Evolutionary conservation across 2,113 vertebrate genomes (phyloP).

Genomic region (Eurystomus gularis): DNA sequence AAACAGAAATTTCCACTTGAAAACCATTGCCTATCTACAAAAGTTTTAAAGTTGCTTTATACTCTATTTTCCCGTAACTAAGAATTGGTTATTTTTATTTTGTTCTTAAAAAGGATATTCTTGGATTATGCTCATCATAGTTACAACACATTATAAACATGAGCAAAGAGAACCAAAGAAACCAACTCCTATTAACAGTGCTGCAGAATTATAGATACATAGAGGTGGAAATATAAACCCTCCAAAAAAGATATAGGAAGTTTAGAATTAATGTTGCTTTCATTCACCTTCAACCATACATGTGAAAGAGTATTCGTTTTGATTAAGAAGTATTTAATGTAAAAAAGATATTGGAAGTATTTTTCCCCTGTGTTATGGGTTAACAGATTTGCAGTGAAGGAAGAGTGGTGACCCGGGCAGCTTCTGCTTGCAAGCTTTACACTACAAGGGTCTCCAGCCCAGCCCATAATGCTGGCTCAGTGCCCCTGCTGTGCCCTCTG

Average conservation of each 20-base stretch:
- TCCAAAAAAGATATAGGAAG: background rate
- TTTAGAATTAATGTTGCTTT: background rate
- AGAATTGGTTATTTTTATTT: background rate
- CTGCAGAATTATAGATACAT: background rate
- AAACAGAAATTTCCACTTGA: background rate
- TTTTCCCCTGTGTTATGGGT: background rate
- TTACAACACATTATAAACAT: background rate
- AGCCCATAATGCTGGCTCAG: background rate
- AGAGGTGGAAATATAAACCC: background rate
- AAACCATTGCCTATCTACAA: background rate
- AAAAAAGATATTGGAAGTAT: background rate
- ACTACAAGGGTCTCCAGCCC: background rate
- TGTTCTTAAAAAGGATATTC: background rate
- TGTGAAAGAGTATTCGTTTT: background rate
- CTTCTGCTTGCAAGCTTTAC: background rate
- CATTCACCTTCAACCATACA: background rate
- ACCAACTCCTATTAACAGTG: background rate
- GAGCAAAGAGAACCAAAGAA: background rate
- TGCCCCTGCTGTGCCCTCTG: accelerated
- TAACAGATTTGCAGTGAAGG: background rate
- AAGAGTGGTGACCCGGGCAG: background rate
- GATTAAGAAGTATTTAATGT: background rate
- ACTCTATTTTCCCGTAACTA: background rate
- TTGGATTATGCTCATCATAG: background rate
- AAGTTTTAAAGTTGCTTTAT: background rate